Evolutionary conservation across 2,888 invertebrate genomes (phyloP).

Genomic region (Ramazzottius varieornatus): DNA sequence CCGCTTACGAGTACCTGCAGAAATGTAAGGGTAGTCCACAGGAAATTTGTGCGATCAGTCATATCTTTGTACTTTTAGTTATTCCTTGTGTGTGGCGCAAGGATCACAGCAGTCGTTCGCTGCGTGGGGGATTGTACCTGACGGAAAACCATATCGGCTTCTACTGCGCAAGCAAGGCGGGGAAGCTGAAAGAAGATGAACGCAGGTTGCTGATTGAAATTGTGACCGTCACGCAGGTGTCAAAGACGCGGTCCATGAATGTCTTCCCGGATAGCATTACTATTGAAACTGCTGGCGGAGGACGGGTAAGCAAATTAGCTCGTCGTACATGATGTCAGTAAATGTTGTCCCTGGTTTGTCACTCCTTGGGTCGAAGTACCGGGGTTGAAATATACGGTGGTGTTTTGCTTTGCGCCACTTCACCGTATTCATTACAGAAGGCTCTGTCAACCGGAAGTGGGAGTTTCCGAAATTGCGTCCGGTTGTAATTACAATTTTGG

Average conservation of each 20-base stretch:
- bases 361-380: too few species aligned
- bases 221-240: background rate
- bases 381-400: too few species aligned
- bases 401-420: too few species aligned
- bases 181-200: background rate
- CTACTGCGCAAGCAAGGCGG: background rate
- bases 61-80: too few species aligned
- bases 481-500: too few species aligned
- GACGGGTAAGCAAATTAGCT: too few species aligned
- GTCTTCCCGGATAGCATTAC: background rate
- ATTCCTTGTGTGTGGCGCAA: background rate
- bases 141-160: background rate
- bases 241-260: background rate
- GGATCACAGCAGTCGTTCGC: background rate
- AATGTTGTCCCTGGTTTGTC: too few species aligned
- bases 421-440: background rate
- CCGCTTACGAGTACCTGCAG: background rate
- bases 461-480: too few species aligned
- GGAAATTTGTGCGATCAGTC: too few species aligned
- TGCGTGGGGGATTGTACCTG: background rate
- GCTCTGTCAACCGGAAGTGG: too few species aligned
- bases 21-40: too few species aligned
- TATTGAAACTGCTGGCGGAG: background rate
- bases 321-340: too few species aligned
- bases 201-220: background rate